Conservation (phyloP, 1,140 invertebrate species). For the Drosophila littoralis region DNA sequence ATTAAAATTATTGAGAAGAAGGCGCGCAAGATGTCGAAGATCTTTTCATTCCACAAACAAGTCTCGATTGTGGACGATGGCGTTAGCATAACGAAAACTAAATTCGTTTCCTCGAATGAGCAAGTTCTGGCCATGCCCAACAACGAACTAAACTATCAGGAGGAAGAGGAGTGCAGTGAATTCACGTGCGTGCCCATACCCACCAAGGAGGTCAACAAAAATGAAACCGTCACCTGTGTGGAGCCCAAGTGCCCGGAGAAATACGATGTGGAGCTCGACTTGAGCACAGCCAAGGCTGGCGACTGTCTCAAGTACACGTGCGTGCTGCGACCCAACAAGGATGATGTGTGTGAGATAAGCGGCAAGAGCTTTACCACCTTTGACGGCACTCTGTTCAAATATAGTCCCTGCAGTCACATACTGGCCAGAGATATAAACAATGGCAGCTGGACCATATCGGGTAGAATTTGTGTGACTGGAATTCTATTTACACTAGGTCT, state of each 20-base stretch:
- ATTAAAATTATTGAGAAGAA: constrained; percentile 80
- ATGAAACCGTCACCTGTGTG: constrained; percentile 84
- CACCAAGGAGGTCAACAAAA: constrained; percentile 59
- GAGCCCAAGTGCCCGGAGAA: constrained; percentile 86
- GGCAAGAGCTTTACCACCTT: constrained; percentile 91
- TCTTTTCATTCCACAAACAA: constrained; percentile 78
- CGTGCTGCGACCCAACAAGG: constrained; percentile 86
- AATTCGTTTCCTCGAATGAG: constrained; percentile 68
- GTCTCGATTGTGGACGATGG: constrained; percentile 68
- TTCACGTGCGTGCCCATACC: constrained; percentile 80
- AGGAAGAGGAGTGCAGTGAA: constrained; percentile 77
- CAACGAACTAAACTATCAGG: constrained; percentile 49
- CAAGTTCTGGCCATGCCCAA: constrained; percentile 71
- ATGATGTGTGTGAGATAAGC: constrained; percentile 89
- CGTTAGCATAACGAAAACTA: constrained; percentile 70
- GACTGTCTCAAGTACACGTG: constrained; percentile 86
- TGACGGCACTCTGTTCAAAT: constrained; percentile 90
- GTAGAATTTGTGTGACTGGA: constrained; percentile 82
- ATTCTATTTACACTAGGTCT: not conserved
- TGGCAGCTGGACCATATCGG: constrained; percentile 87
- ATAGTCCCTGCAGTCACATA: constrained; percentile 92
- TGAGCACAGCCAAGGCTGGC: constrained; percentile 71
- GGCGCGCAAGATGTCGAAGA: constrained; percentile 77
- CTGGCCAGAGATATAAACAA: constrained; percentile 88
- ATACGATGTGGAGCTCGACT: constrained; percentile 85